A percentile compares a stretch with the other conserved stretches of the same genome.
Conservation (phyloP, 1,140 invertebrate genomes). For the Macrotrachela quadricornifera region DNA sequence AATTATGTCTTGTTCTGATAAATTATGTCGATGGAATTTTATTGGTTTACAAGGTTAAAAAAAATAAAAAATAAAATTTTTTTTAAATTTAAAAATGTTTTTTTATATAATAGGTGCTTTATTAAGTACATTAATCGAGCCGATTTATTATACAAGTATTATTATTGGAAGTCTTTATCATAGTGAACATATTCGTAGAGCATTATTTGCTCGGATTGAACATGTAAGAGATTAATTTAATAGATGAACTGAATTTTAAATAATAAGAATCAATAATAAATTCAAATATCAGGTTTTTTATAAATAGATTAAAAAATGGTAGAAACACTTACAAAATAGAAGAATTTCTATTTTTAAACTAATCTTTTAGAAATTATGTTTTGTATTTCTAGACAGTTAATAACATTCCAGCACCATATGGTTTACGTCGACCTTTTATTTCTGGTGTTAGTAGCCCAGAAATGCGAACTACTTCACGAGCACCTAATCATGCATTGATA, state of each 20-base stretch:
- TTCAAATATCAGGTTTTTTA: neutral
- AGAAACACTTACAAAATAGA: neutral
- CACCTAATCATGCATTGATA: too few species aligned
- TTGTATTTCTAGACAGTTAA: neutral
- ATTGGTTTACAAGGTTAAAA: conserved; percentile 23
- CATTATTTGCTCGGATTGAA: conserved; percentile 56
- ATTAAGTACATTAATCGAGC: conserved; percentile 23
- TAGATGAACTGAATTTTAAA: too few species aligned
- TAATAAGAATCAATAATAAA: too few species aligned
- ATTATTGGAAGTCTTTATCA: conserved; percentile 22
- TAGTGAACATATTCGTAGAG: conserved; percentile 36
- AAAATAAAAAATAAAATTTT: neutral
- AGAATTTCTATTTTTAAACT: neutral
- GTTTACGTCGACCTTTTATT: too few species aligned
- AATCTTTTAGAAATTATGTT: neutral
- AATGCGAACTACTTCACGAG: too few species aligned
- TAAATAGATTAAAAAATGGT: neutral
- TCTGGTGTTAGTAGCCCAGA: too few species aligned
- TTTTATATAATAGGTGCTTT: conserved; percentile 15
- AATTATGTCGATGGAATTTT: conserved; percentile 28
- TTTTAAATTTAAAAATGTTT: conserved; percentile 1
- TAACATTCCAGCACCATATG: too few species aligned
- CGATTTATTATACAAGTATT: conserved; percentile 18
- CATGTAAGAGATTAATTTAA: conserved; percentile 13
- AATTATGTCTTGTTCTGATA: conserved; percentile 30